Evolutionary conservation across 1,140 invertebrate species (phyloP), one percentile per base, ranked within the genome.

Genomic region (Drosophila subobscura): DNA sequence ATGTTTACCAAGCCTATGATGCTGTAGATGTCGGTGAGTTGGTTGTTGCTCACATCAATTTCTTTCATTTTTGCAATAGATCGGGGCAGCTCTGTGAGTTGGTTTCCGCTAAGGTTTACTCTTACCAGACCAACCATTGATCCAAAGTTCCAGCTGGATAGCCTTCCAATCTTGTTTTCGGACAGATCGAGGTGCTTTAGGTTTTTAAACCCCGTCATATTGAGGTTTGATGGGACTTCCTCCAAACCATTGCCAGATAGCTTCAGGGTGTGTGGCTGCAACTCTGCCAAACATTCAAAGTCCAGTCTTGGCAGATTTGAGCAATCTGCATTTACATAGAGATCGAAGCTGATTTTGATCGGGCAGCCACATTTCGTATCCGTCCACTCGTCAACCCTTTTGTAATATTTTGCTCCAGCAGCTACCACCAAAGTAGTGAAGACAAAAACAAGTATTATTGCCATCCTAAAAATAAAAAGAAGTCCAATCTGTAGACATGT

Each of bases 161-260:
- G 3, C 0, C n/a, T 4, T 20, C 6, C 5, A 5, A 78, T 61
- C 0, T 14, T 4, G 22, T 78, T 78, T 3, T 16, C 0, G 0
- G 74, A 77, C 1, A 78, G 8, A 33, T 78, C 42, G 3, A 78
- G 33, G 3, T 40, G 29, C 10, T 10, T 16, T 5, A 49, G 2
- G 4, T 42, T 1, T 1, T 37, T 1, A 4, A 65, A 72, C 2
- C n/a, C 20, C 4, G 27, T 4, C 1, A 16, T 10, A 0, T 16
- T 40, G 2, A 75, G 29, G 1, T 10, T 14, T n/a, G 0, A 1
- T 3, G 71, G 63, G 2, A 71, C 40, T 50, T 47, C 14, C 3
- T 2, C 2, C 2, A 50, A 44, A 0, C n/a, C n/a, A 12, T 45
- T 71, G 4, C 33, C 8, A 3, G 66, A 67, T 0, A 70, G 25